phyloP scores from a whole-genome alignment of 2,888 invertebrate genomes.

The Lumbricus terrestris region DNA sequence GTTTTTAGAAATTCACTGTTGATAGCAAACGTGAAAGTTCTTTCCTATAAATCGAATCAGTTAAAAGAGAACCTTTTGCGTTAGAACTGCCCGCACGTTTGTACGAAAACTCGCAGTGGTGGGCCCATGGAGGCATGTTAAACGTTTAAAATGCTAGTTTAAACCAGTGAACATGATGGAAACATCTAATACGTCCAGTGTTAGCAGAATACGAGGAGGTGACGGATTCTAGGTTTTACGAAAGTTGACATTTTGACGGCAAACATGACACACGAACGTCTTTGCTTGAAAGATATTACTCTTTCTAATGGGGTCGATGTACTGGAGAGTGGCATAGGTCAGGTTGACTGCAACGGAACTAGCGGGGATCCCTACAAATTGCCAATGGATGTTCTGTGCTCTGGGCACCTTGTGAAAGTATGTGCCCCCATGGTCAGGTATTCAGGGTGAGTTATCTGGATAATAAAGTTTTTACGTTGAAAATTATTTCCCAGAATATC shows the following conservation, averaged over 20 bases:
- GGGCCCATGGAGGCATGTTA: no score
- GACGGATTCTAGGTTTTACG: not conserved
- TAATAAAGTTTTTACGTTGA: not conserved
- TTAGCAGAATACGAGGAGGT: not conserved
- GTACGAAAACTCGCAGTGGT: not conserved
- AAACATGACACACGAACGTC: not conserved
- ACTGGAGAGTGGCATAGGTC: not conserved
- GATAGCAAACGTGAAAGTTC: not conserved
- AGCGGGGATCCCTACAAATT: not conserved
- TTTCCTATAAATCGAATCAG: not conserved
- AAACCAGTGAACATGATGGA: not conserved
- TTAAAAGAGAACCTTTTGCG: not conserved
- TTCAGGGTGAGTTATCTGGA: conserved; percentile 55
- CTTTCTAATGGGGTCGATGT: not conserved
- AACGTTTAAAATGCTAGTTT: not conserved
- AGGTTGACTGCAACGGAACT: not conserved
- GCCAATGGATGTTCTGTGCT: conserved; percentile 68
- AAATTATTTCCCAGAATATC: not conserved
- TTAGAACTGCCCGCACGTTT: not conserved
- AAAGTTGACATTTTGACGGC: not conserved
- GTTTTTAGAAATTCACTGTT: no score
- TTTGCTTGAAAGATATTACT: not conserved
- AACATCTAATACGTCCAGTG: not conserved
- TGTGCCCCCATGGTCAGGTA: conserved; percentile 95
- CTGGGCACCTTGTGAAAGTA: conserved; percentile 70